Evolutionary conservation across 2,113 vertebrate genomes (phyloP).

Genomic region (Romanogobio albipinnatus): DNA sequence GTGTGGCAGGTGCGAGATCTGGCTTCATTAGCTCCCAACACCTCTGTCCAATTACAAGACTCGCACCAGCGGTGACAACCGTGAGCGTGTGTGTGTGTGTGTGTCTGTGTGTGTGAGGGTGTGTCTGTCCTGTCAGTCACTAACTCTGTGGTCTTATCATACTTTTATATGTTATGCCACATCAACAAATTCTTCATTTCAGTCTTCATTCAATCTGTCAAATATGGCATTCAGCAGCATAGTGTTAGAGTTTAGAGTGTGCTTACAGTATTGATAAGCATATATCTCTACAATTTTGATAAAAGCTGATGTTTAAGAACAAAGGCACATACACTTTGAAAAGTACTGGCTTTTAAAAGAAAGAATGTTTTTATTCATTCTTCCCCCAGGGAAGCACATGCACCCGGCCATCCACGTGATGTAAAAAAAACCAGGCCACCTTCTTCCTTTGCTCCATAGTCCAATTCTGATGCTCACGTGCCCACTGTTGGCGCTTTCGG

Average conservation of each 20-base stretch:
- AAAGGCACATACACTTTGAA: not conserved
- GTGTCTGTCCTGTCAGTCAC: not conserved
- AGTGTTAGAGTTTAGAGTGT: not conserved
- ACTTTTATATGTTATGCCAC: not conserved
- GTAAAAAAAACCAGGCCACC: no score
- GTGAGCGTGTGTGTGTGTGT: not conserved
- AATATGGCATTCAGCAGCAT: not conserved
- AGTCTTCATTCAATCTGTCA: not conserved
- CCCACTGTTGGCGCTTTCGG: no score
- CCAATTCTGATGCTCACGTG: no score
- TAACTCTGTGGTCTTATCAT: not conserved
- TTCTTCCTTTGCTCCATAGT: no score
- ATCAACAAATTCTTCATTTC: not conserved
- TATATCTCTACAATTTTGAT: not conserved
- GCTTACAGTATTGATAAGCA: not conserved
- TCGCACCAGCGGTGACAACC: constrained; percentile 71
- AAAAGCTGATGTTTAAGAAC: not conserved
- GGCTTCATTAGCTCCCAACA: constrained; percentile 82
- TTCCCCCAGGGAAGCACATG: no score
- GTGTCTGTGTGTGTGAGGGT: not conserved
- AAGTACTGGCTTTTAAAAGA: not conserved
- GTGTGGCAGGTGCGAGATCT: constrained; percentile 79
- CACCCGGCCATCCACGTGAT: no score
- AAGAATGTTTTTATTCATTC: not conserved
- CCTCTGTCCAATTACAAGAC: constrained; percentile 80